These are phyloP conservation scores for Rhabdomys pumilio DNA, from an alignment of 2,797 vertebrate genomes.

Conservation along the genomic window DNA sequence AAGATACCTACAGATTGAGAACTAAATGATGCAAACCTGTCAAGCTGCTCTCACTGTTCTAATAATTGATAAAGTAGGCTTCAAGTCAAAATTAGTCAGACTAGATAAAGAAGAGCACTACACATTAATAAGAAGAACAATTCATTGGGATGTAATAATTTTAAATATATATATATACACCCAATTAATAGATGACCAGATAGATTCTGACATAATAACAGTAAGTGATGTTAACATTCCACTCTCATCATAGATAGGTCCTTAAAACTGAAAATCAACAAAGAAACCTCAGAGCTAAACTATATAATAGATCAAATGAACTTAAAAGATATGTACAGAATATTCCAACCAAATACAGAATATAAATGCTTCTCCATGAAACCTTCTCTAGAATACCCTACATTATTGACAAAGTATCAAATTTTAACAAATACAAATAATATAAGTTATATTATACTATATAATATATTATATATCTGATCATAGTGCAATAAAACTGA, in stretches of 20 bases:
- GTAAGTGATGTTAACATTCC: neutral
- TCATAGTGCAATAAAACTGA: neutral
- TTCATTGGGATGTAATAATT: neutral
- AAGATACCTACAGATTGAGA: neutral
- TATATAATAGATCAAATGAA: neutral
- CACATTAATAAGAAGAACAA: neutral
- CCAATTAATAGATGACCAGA: neutral
- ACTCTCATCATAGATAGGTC: neutral
- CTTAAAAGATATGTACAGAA: neutral
- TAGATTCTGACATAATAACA: neutral
- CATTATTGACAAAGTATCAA: neutral
- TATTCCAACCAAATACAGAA: neutral
- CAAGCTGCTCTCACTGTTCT: neutral
- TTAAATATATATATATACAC: neutral
- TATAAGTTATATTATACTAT: neutral
- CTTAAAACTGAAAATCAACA: neutral
- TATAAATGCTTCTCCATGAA: neutral
- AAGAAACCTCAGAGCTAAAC: neutral
- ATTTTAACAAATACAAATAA: neutral
- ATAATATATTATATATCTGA: neutral
- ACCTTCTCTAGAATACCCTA: neutral
- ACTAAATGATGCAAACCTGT: neutral
- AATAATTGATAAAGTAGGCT: neutral
- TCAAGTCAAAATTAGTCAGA: neutral
- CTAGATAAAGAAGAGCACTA: neutral